Percentiles rank a stretch among this genome's conserved stretches.
Conservation (phyloP, 1,140 invertebrate species). For the Leptinotarsa defecta region DNA sequence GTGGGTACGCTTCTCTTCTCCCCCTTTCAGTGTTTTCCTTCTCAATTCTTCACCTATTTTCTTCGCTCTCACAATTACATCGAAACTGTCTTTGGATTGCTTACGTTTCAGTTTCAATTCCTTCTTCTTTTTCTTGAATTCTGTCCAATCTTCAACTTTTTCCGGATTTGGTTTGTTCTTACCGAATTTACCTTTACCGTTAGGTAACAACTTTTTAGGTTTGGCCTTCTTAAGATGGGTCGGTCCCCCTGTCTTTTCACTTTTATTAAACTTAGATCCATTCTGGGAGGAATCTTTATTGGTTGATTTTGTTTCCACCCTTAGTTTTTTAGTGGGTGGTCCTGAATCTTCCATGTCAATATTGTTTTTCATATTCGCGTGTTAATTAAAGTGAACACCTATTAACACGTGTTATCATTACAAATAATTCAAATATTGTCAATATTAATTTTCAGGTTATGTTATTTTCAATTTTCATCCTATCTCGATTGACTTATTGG, state of each 20-base stretch:
- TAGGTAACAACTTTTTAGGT: conserved; percentile 25
- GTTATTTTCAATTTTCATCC: too few relatives aligned
- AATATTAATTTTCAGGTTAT: too few relatives aligned
- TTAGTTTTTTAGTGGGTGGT: conserved; percentile 12
- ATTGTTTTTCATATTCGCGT: neutral
- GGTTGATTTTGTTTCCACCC: neutral
- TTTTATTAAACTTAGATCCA: conserved; percentile 34
- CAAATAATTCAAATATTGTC: too few relatives aligned
- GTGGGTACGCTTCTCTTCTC: conserved; percentile 66
- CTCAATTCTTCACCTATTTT: conserved; percentile 78
- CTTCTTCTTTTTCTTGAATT: conserved; percentile 76
- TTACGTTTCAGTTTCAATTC: conserved; percentile 66
- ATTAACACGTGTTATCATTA: too few relatives aligned
- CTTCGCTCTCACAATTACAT: conserved; percentile 74
- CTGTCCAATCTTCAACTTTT: conserved; percentile 66
- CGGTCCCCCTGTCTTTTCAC: conserved; percentile 24
- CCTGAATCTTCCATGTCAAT: neutral
- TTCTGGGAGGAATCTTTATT: neutral
- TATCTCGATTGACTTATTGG: too few relatives aligned
- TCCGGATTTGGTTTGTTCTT: conserved; percentile 28
- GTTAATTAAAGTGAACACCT: neutral
- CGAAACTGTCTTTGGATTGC: conserved; percentile 64
- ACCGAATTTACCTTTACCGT: conserved; percentile 2
- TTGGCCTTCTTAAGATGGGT: conserved; percentile 32
- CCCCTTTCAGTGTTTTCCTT: conserved; percentile 62